A percentile compares a stretch with the other conserved stretches of the same genome.
Conservation (phyloP, 2,113 vertebrate species). For the Panthera leo region DNA sequence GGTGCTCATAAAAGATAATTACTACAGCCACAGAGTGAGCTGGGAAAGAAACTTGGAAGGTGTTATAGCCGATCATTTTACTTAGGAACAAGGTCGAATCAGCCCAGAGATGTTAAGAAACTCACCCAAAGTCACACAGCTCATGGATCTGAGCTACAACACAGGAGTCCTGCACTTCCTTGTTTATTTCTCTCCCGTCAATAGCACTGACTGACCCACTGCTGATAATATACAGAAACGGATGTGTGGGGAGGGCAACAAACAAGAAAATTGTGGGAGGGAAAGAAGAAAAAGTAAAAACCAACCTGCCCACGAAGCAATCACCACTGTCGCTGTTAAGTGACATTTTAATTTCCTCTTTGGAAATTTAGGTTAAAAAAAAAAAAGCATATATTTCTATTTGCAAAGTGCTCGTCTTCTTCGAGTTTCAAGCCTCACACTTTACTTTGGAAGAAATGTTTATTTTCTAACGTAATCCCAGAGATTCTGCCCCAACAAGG, state of each 20-base stretch:
- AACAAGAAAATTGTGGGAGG: not conserved
- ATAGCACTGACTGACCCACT: not conserved
- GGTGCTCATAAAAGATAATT: not conserved
- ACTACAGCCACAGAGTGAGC: not conserved
- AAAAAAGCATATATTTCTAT: not conserved
- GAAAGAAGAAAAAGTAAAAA: not conserved
- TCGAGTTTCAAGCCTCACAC: slow-evolving; percentile 27
- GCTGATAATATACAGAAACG: not conserved
- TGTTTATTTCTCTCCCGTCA: not conserved
- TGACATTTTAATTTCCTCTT: slow-evolving; percentile 64
- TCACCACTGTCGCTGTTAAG: not conserved
- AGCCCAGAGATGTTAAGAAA: not conserved
- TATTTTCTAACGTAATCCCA: slow-evolving; percentile 62
- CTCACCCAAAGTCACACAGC: not conserved
- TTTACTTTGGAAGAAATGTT: slow-evolving; percentile 50
- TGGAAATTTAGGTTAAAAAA: slow-evolving; percentile 33
- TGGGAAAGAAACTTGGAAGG: not conserved
- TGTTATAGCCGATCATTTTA: not conserved
- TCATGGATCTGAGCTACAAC: not conserved
- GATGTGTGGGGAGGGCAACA: not conserved
- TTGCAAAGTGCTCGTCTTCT: not conserved
- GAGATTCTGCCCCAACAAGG: not conserved
- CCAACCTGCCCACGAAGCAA: not conserved
- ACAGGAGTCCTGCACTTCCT: not conserved
- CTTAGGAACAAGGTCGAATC: not conserved